Evolutionary conservation across 30 jellyfish, hydroid and myxozoan species (phyloP).

Genomic region (Nemopilema nomurai): DNA sequence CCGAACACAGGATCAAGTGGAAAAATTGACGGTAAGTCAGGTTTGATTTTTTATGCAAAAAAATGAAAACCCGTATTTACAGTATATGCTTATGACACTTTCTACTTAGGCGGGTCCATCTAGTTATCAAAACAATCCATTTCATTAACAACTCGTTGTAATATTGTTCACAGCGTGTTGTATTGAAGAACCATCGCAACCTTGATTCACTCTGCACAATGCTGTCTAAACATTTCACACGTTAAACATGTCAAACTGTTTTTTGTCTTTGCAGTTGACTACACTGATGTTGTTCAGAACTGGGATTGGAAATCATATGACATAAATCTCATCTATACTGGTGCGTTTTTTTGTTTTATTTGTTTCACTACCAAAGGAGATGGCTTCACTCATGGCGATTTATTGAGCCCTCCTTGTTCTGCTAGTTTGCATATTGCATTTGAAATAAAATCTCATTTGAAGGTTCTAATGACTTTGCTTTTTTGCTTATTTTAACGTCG

Average conservation of each 20-base stretch:
- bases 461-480: not conserved
- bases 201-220: too few relatives aligned
- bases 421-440: not conserved
- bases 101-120: too few relatives aligned
- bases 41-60: not conserved
- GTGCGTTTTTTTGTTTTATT: slow-evolving; percentile 37
- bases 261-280: slow-evolving; percentile 36
- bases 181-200: too few relatives aligned
- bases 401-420: not conserved
- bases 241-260: not conserved
- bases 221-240: not conserved
- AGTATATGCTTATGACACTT: not conserved
- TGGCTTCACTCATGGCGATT: too few relatives aligned
- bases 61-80: not conserved
- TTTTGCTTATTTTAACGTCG: too few relatives aligned
- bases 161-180: too few relatives aligned
- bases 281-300: slow-evolving; percentile 78
- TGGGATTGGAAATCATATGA: slow-evolving; percentile 98
- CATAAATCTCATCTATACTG: slow-evolving; percentile 63
- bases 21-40: slow-evolving; percentile 56
- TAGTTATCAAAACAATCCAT: too few relatives aligned
- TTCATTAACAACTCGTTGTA: too few relatives aligned
- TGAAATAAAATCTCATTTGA: too few relatives aligned
- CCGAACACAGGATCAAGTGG: slow-evolving; percentile 72
- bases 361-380: not conserved